These are phyloP conservation scores for Mycalesis mineus DNA, from an alignment of 2,888 invertebrate species.

Conservation along the genomic window DNA sequence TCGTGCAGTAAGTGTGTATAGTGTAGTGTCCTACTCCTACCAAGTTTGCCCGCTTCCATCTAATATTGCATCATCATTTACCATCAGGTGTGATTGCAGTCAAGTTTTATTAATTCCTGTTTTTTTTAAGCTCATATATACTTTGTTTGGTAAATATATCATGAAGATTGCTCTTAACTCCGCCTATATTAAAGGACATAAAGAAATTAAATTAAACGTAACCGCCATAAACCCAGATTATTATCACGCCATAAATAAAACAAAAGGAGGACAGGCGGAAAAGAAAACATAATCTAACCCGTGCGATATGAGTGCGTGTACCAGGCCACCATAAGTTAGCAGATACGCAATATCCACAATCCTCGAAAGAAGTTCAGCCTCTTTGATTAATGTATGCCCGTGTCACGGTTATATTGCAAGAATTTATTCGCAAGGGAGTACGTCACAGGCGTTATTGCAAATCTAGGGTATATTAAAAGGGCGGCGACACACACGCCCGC, in stretches of 20 bases:
- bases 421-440: slow-evolving; percentile 54
- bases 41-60: too few relatives aligned
- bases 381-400: slow-evolving; percentile 74
- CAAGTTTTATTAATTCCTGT: too few relatives aligned
- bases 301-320: slow-evolving; percentile 45
- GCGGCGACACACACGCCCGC: slow-evolving; percentile 58
- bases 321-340: slow-evolving; percentile 60
- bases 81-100: too few relatives aligned
- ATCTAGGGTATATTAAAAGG: slow-evolving; percentile 75
- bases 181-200: neutral
- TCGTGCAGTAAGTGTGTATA: too few relatives aligned
- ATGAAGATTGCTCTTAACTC: neutral
- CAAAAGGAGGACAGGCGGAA: slow-evolving; percentile 32
- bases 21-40: too few relatives aligned
- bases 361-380: slow-evolving; percentile 42
- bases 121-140: neutral
- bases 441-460: slow-evolving; percentile 66
- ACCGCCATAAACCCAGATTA: slow-evolving; percentile 24
- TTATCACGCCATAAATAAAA: slow-evolving; percentile 35
- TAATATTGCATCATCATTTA: too few relatives aligned
- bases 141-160: neutral
- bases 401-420: slow-evolving; percentile 70
- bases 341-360: slow-evolving; percentile 64
- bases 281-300: slow-evolving; percentile 38
- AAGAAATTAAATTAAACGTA: slow-evolving; percentile 10